A percentile compares a stretch with the other conserved stretches of the same genome.
Evolutionary conservation across 2,888 invertebrate genomes (phyloP).

Genomic region (Aphidius colemani): DNA sequence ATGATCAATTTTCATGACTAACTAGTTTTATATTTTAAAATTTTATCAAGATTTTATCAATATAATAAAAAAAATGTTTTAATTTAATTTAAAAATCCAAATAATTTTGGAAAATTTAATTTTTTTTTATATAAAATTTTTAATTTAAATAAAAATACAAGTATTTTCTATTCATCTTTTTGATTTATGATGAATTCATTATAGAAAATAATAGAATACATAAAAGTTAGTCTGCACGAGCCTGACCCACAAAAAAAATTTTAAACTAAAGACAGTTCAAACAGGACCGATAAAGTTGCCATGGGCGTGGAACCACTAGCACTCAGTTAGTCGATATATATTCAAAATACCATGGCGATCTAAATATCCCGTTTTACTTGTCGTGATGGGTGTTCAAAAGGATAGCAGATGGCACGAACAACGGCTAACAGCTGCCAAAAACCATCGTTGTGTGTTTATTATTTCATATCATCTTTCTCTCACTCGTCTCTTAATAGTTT

Average conservation of each 20-base stretch:
- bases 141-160: too few species aligned
- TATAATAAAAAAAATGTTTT: too few species aligned
- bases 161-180: neutral
- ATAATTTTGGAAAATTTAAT: too few species aligned
- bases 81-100: too few species aligned
- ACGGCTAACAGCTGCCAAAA: constrained; percentile 48
- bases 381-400: constrained; percentile 36
- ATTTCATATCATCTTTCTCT: constrained; percentile 29
- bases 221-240: neutral
- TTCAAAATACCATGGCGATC: constrained; percentile 25
- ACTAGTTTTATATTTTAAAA: too few species aligned
- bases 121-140: too few species aligned
- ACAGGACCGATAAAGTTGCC: constrained; percentile 12
- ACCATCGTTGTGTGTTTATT: constrained; percentile 29
- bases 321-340: constrained; percentile 9
- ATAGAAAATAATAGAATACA: too few species aligned
- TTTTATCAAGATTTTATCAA: too few species aligned
- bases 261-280: neutral
- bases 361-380: constrained; percentile 30
- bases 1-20: too few species aligned
- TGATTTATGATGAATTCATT: neutral
- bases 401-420: constrained; percentile 37
- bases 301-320: constrained; percentile 20
- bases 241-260: neutral
- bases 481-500: constrained; percentile 15